Evolutionary conservation across 2,797 vertebrate genomes (phyloP).

Genomic region (Pangasius djambal): DNA sequence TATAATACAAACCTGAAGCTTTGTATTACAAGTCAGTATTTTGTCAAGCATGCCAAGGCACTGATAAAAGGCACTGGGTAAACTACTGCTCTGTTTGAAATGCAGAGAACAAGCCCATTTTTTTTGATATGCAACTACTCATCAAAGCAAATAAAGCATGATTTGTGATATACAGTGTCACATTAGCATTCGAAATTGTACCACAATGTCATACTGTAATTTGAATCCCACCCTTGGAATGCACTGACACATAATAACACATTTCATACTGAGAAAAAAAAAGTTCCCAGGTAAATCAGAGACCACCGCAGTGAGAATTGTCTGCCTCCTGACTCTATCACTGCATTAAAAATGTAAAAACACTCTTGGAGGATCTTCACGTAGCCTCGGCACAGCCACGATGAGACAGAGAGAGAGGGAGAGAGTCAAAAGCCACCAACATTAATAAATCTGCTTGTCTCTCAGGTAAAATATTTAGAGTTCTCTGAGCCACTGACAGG

Average conservation of each 20-base stretch:
- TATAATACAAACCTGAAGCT: neutral
- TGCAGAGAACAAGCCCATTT: neutral
- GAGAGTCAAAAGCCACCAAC: conserved; percentile 31
- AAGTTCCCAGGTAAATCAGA: conserved; percentile 21
- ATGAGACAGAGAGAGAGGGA: neutral
- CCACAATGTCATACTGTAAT: neutral
- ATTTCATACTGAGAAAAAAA: neutral
- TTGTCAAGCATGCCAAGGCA: conserved; percentile 17
- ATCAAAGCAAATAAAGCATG: neutral
- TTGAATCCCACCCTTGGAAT: neutral
- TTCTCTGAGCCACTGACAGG: conserved; percentile 64
- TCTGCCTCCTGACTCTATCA: neutral
- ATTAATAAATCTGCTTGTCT: conserved; percentile 65
- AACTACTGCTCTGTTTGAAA: neutral
- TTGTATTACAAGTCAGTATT: conserved; percentile 21
- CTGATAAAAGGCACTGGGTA: neutral
- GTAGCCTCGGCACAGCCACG: neutral
- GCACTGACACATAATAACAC: neutral
- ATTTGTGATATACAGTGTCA: conserved; percentile 21
- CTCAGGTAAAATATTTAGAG: conserved; percentile 76
- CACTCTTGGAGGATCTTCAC: conserved; percentile 5
- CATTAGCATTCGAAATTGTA: conserved; percentile 28
- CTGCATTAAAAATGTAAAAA: conserved; percentile 21
- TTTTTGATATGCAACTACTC: neutral
- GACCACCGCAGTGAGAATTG: conserved; percentile 27